These are phyloP conservation scores for Enteromius fasciolatus DNA, from an alignment of 2,797 vertebrate species.

Conservation along the genomic window DNA sequence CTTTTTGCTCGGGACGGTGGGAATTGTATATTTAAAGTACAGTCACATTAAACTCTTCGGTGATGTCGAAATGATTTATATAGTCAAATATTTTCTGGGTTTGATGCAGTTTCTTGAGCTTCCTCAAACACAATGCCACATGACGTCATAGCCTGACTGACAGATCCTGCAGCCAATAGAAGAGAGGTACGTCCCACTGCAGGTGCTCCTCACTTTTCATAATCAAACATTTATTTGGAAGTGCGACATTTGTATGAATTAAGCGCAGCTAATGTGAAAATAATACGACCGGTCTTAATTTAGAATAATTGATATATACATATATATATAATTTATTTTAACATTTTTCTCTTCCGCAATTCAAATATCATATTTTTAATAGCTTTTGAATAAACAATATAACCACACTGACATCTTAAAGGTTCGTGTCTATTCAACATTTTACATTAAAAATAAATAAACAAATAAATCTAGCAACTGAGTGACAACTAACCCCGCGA, in stretches of 20 bases:
- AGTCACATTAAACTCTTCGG: not conserved
- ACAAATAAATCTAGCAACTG: not conserved
- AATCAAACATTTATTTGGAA: too few relatives aligned
- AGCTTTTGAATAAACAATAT: not conserved
- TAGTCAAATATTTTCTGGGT: not conserved
- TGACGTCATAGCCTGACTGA: not conserved
- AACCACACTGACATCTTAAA: not conserved
- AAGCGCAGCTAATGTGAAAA: not conserved
- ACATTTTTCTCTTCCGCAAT: not conserved
- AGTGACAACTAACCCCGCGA: not conserved
- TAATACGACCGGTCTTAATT: not conserved
- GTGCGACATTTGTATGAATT: not conserved
- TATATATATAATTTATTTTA: too few relatives aligned
- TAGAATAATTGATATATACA: too few relatives aligned
- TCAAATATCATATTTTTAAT: not conserved
- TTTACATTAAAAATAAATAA: not conserved
- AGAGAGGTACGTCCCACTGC: conserved; percentile 15
- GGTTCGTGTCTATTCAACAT: not conserved
- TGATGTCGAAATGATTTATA: not conserved
- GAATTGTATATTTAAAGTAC: not conserved
- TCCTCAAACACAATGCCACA: conserved; percentile 30
- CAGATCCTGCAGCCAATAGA: not conserved
- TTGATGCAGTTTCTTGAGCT: conserved; percentile 19
- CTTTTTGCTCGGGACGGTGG: not conserved
- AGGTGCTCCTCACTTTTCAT: conserved; percentile 11